These are phyloP conservation scores for Caenorhabditis sinica DNA, from an alignment of 2,888 invertebrate genomes.

Conservation along the genomic window DNA sequence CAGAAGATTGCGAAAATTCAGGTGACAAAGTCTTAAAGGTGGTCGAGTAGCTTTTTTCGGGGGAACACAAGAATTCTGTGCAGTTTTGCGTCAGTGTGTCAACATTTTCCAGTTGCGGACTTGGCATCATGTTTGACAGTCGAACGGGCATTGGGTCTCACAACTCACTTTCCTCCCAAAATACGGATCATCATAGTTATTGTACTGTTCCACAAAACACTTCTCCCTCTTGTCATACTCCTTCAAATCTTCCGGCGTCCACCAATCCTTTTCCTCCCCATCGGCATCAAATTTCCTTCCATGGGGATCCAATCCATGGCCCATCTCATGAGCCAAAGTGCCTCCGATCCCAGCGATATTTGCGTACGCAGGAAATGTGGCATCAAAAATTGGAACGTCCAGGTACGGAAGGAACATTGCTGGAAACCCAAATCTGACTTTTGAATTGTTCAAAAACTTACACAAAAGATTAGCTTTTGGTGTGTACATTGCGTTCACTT, in stretches of 20 bases:
- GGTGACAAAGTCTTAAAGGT: too few species aligned
- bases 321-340: slow-evolving; percentile 5
- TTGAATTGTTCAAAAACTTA: too few species aligned
- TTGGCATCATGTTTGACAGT: too few species aligned
- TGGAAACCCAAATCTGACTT: background rate
- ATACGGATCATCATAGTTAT: slow-evolving; percentile 86
- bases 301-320: slow-evolving; percentile 86
- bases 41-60: too few species aligned
- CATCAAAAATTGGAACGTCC: slow-evolving; percentile 10
- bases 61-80: too few species aligned
- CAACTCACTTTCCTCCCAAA: slow-evolving; percentile 72
- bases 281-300: slow-evolving; percentile 89
- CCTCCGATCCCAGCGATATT: background rate
- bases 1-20: too few species aligned
- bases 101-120: too few species aligned
- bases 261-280: slow-evolving; percentile 95
- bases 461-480: background rate
- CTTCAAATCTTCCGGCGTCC: slow-evolving; percentile 94
- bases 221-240: slow-evolving; percentile 92
- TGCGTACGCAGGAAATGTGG: slow-evolving; percentile 10
- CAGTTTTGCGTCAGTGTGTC: too few species aligned
- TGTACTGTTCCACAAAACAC: slow-evolving; percentile 93
- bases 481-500: background rate
- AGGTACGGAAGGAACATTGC: slow-evolving; percentile 87
- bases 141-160: background rate